These are phyloP conservation scores for Colletes gigas DNA, from an alignment of 1,140 invertebrate genomes.

Conservation along the genomic window DNA sequence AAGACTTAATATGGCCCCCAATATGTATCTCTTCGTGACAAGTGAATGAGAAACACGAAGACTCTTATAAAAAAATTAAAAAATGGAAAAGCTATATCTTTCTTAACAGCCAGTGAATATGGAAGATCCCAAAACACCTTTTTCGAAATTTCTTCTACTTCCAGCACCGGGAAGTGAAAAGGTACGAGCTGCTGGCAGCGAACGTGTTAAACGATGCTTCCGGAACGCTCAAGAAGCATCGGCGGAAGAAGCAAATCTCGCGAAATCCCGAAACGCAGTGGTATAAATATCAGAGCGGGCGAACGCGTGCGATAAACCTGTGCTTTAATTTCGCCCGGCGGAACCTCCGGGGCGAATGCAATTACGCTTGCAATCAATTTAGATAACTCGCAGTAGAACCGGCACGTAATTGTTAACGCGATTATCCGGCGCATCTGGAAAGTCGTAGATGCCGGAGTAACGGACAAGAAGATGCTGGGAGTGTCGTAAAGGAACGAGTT, in stretches of 20 bases:
- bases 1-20: too few species aligned
- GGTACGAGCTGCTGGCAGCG: too few species aligned
- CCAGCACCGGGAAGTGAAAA: too few species aligned
- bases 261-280: neutral
- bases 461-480: slow-evolving; percentile 37
- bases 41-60: too few species aligned
- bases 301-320: slow-evolving; percentile 19
- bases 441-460: slow-evolving; percentile 49
- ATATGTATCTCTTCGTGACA: too few species aligned
- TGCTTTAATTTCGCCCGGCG: slow-evolving; percentile 56
- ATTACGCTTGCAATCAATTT: slow-evolving; percentile 73
- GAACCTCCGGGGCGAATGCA: slow-evolving; percentile 64
- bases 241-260: neutral
- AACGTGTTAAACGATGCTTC: too few species aligned
- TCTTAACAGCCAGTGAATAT: too few species aligned
- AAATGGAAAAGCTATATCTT: too few species aligned
- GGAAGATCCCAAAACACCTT: too few species aligned
- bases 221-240: neutral
- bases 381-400: slow-evolving; percentile 69
- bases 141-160: too few species aligned
- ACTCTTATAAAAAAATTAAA: too few species aligned
- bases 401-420: slow-evolving; percentile 69
- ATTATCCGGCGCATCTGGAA: slow-evolving; percentile 57
- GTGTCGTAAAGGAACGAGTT: slow-evolving; percentile 33
- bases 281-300: neutral